These are phyloP conservation scores for Gasterosteus nipponicus DNA, from an alignment of 2,113 vertebrate species.

Conservation along the genomic window DNA sequence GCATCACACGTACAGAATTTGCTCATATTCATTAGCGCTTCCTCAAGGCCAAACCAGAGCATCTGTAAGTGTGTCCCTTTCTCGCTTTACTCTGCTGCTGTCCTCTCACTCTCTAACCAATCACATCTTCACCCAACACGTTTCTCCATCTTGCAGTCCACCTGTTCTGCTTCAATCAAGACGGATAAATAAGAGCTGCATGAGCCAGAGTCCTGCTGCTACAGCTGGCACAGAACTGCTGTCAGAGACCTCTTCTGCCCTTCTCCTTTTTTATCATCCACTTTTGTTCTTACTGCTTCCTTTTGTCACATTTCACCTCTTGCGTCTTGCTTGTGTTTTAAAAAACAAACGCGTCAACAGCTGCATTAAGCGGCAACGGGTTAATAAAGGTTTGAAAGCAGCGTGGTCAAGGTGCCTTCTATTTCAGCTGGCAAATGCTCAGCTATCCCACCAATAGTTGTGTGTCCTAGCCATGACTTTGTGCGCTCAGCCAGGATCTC, in stretches of 20 bases:
- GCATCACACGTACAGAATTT: background rate
- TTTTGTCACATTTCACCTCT: background rate
- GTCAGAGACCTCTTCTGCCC: background rate
- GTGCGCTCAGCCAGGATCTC: conserved; percentile 53
- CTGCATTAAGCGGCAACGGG: background rate
- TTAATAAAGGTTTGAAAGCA: conserved; percentile 29
- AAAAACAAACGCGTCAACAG: background rate
- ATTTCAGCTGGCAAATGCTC: conserved; percentile 45
- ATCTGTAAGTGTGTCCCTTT: background rate
- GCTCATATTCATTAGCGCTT: background rate
- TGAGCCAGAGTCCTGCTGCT: conserved; percentile 38
- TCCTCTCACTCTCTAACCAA: conserved; percentile 21
- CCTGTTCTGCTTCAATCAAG: conserved; percentile 40
- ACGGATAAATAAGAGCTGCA: conserved; percentile 25
- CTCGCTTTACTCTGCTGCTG: background rate
- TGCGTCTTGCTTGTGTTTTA: background rate
- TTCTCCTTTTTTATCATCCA: background rate
- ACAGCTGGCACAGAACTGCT: conserved; percentile 27
- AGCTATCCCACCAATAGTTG: conserved; percentile 1
- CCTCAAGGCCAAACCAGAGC: background rate
- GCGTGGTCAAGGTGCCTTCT: conserved; percentile 39
- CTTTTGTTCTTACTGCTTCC: background rate
- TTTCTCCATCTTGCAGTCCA: conserved; percentile 15
- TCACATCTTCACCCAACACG: conserved; percentile 2
- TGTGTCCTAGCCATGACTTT: conserved; percentile 75